These are phyloP conservation scores for Cyclura pinguis DNA, from an alignment of 2,797 vertebrate genomes.

Conservation along the genomic window DNA sequence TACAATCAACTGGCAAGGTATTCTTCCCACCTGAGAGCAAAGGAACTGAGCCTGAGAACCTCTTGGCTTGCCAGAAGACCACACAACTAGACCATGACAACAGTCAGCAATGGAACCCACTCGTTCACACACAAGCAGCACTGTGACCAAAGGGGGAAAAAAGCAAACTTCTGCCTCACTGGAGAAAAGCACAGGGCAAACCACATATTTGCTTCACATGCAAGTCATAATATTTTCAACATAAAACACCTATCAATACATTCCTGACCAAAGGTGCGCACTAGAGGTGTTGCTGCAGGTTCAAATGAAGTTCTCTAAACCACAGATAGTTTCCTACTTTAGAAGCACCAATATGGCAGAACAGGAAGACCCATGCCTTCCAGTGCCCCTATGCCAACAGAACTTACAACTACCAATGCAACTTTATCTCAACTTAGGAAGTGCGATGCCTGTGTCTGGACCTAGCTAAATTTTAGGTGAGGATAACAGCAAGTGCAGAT, in stretches of 20 bases:
- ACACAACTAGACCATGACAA: slow-evolving; percentile 32
- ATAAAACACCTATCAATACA: not conserved
- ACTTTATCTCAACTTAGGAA: slow-evolving; percentile 61
- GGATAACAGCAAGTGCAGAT: slow-evolving; percentile 62
- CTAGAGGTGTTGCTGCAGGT: not conserved
- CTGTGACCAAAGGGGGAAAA: slow-evolving; percentile 55
- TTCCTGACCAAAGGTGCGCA: not conserved
- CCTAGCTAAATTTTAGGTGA: slow-evolving; percentile 59
- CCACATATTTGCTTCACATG: not conserved
- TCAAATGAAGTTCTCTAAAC: not conserved
- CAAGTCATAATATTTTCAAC: not conserved
- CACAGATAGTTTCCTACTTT: not conserved
- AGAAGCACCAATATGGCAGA: slow-evolving; percentile 37
- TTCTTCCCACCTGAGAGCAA: not conserved
- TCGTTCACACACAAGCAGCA: not conserved
- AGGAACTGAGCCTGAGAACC: not conserved
- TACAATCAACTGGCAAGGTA: not conserved
- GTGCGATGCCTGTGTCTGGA: not conserved
- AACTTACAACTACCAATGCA: slow-evolving; percentile 63
- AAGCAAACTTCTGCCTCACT: slow-evolving; percentile 61
- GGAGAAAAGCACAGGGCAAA: slow-evolving; percentile 44
- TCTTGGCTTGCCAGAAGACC: not conserved
- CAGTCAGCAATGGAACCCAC: slow-evolving; percentile 19
- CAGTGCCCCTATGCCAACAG: slow-evolving; percentile 61
- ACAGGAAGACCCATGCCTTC: slow-evolving; percentile 67